Base-by-base conservation (phyloP, 2,113 vertebrate genomes). In the Dicrurus megarhynchus region DNA sequence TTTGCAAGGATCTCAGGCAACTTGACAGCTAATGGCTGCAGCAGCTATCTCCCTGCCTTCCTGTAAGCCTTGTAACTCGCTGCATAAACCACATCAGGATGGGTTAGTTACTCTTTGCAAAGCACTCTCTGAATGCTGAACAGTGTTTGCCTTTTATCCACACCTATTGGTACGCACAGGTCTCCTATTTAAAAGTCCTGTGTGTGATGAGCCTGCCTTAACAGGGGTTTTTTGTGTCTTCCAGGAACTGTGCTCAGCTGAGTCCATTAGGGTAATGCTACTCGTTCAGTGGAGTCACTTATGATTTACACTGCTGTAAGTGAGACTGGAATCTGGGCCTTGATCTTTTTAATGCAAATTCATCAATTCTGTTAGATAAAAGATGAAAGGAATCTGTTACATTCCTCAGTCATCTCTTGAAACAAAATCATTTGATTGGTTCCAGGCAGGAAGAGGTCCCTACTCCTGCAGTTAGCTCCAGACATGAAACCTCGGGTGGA, bases 261-360 rank as follows among this genome's bases (percentile, higher is more conserved):
- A 24, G 23, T 30, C 78, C 79, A 53, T 93, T 42, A 88, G 37
- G 57, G 46, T 69, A 90, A 67, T 83, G 67, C 39, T 61, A 2
- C 67, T 91, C 9, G 1, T 52, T 88, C 84, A 83, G 47, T 67
- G 75, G 71, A 42, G 55, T 71, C 76, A 15, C 27, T 88, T 63
- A 59, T 10, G 82, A 86, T 94, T 93, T 88, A 86, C 59, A 67
- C 47, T 50, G 64, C 32, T 68, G 23, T 60, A 76, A 82, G 61
- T 55, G 76, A 86, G 59, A 75, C 77, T 87, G 59, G 71, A 86
- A 74, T 21, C 56, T 70, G 42, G 30, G 56, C 79, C 90, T 93
- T 96, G 93, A 80, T 83, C 84, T 96, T 91, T 86, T 77, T 90
- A 86, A 77, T 90, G 82, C 50, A 93, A 90, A 85, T 96, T 91